phyloP scores from a whole-genome alignment of 2,888 invertebrate species.

The Cantharis nigra region DNA sequence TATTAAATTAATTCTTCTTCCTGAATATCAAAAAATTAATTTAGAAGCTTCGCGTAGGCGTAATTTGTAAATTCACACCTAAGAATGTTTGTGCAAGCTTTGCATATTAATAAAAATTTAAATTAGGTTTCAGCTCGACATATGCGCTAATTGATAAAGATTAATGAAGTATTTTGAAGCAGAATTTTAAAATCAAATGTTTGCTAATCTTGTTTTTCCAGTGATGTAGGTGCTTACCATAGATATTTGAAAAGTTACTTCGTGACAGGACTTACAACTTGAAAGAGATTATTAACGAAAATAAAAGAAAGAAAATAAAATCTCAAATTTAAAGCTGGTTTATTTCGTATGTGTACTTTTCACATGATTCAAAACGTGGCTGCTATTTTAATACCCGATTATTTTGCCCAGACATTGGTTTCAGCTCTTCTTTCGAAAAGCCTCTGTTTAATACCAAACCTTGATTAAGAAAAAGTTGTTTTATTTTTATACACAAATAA shows the following conservation, averaged over 20 bases:
- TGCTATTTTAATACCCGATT: not conserved
- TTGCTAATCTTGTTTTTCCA: not conserved
- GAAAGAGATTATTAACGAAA: not conserved
- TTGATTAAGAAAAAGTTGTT: not conserved
- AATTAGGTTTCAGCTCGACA: not conserved
- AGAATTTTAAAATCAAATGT: not conserved
- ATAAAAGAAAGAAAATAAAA: not conserved
- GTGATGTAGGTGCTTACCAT: too few species aligned
- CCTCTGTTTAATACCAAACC: not conserved
- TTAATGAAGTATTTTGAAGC: not conserved
- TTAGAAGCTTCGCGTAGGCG: not conserved
- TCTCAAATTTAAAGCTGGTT: not conserved
- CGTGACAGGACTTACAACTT: not conserved
- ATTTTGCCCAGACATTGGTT: not conserved
- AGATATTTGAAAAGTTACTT: too few species aligned
- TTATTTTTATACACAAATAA: not conserved
- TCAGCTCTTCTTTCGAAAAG: not conserved
- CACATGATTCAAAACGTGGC: not conserved
- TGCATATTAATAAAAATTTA: not conserved
- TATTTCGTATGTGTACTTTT: not conserved
- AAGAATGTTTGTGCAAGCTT: not conserved
- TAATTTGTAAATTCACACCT: not conserved
- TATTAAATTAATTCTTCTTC: not conserved
- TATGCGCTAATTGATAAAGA: not conserved
- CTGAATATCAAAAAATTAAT: not conserved